Conservation (phyloP, 2,888 invertebrate genomes). For the Trypoxylon attenuatum region DNA sequence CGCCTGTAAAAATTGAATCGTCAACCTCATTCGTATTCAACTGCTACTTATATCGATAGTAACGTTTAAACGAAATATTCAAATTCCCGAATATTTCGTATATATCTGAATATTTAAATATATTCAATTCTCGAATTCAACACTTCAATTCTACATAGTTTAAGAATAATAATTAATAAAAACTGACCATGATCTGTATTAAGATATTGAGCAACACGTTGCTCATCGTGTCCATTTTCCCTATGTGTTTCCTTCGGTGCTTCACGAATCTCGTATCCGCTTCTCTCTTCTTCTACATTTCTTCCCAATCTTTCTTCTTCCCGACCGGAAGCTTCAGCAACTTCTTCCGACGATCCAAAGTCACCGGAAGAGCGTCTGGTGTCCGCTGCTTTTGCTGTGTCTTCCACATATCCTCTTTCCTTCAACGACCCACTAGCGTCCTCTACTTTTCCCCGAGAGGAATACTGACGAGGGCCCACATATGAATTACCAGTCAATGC, state of each 20-base stretch:
- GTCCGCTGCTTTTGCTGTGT: background rate
- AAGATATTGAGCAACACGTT: background rate
- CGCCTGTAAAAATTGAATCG: constrained; percentile 79
- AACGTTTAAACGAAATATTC: too few species aligned
- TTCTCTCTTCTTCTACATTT: background rate
- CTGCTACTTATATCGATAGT: background rate
- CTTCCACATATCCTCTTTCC: too few species aligned
- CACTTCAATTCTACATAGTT: background rate
- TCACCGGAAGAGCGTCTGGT: background rate
- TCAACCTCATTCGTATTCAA: background rate
- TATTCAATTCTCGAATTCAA: background rate
- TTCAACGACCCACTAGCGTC: too few species aligned
- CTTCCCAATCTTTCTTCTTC: background rate
- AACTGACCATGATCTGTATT: background rate
- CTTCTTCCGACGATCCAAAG: background rate
- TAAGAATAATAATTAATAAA: background rate
- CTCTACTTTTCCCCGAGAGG: too few species aligned
- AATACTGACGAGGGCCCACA: too few species aligned
- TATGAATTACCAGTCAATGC: too few species aligned
- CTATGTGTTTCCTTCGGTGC: constrained; percentile 5
- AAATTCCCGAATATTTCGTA: too few species aligned
- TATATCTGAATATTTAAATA: background rate
- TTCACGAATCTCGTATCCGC: constrained; percentile 24
- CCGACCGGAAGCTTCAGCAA: background rate
- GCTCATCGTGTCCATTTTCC: background rate